Evolutionary conservation across 2,797 vertebrate species (phyloP).

Genomic region (Anguilla megastoma): DNA sequence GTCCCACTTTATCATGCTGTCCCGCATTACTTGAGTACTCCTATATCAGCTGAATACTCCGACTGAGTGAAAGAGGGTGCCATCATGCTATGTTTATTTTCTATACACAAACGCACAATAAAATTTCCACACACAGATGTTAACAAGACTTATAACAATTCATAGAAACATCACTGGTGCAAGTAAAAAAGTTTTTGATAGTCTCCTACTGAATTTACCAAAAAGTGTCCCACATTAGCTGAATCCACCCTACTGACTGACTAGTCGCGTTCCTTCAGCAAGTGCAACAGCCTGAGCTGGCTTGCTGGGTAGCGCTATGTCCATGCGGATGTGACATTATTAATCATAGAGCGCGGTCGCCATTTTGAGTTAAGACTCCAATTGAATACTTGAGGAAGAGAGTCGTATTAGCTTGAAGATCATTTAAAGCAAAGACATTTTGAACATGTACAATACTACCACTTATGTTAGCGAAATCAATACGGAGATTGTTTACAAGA

Average conservation of each 20-base stretch:
- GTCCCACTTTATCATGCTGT: too few species aligned
- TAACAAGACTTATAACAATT: too few species aligned
- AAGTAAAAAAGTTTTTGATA: too few species aligned
- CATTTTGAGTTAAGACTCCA: slow-evolving; percentile 90
- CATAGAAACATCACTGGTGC: too few species aligned
- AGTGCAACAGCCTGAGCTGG: background rate
- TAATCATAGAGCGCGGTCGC: slow-evolving; percentile 87
- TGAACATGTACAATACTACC: slow-evolving; percentile 58
- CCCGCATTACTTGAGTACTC: too few species aligned
- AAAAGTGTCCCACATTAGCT: too few species aligned
- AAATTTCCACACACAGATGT: too few species aligned
- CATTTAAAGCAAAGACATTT: slow-evolving; percentile 56
- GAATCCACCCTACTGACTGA: background rate
- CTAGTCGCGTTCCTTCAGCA: background rate
- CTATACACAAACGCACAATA: too few species aligned
- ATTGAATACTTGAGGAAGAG: slow-evolving; percentile 74
- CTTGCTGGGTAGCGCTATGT: slow-evolving; percentile 46
- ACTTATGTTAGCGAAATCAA: slow-evolving; percentile 48
- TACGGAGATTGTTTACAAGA: slow-evolving; percentile 47
- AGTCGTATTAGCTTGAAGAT: slow-evolving; percentile 57
- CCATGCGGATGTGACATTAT: slow-evolving; percentile 99
- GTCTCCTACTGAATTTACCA: too few species aligned
- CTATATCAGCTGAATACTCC: too few species aligned
- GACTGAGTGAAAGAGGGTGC: too few species aligned
- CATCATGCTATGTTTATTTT: too few species aligned